These are phyloP conservation scores for Cylindroiulus punctatus DNA, from an alignment of 2,888 invertebrate genomes.

Conservation along the genomic window DNA sequence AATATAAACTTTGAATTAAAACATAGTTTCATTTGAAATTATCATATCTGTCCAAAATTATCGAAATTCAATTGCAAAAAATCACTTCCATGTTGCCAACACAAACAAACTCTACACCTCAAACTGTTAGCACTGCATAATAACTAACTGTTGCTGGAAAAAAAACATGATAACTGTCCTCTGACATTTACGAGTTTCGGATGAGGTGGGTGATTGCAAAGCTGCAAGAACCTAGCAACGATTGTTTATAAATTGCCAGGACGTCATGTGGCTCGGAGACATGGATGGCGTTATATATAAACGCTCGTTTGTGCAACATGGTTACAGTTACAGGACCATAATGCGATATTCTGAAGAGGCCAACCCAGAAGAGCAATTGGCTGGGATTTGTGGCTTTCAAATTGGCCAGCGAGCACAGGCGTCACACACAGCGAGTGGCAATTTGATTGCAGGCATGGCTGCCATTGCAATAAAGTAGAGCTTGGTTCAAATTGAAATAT, in stretches of 20 bases:
- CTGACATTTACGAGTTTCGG: too few relatives aligned
- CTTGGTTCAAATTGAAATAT: neutral
- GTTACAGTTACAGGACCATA: too few relatives aligned
- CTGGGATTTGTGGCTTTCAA: neutral
- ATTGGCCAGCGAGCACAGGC: neutral
- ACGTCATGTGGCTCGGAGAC: neutral
- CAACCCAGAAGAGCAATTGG: neutral
- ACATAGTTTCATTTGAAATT: too few relatives aligned
- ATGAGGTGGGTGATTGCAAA: too few relatives aligned
- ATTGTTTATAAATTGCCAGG: neutral
- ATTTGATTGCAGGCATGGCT: neutral
- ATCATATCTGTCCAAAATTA: too few relatives aligned
- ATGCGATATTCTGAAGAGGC: neutral
- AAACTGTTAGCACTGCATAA: too few relatives aligned
- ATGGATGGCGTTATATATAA: neutral
- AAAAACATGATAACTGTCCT: too few relatives aligned
- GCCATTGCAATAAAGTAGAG: neutral
- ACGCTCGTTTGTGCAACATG: neutral
- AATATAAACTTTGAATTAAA: too few relatives aligned
- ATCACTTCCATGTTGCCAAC: too few relatives aligned
- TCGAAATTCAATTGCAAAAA: too few relatives aligned
- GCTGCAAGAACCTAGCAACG: neutral
- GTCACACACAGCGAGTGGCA: slow-evolving; percentile 7
- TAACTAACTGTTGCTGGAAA: too few relatives aligned
- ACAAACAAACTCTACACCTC: too few relatives aligned